Conservation (phyloP, 2,888 invertebrate genomes). For the Oxystoma pomonae region DNA sequence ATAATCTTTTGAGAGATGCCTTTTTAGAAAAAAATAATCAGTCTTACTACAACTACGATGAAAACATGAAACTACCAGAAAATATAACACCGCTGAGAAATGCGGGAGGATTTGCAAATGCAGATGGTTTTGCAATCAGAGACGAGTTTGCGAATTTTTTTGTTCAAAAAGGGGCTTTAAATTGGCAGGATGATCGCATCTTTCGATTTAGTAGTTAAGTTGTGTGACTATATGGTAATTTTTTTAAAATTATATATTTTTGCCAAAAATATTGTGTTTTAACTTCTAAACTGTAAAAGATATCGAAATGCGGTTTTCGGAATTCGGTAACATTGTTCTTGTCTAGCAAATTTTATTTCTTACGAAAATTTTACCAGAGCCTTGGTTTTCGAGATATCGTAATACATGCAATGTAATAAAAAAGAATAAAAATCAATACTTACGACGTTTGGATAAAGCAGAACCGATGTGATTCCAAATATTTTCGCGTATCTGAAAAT, state of each 20-base stretch:
- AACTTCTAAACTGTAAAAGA: background rate
- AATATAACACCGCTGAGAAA: background rate
- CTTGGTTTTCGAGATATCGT: background rate
- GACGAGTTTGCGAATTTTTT: background rate
- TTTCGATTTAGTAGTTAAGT: background rate
- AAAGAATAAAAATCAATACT: background rate
- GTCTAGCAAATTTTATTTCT: background rate
- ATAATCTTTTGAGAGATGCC: background rate
- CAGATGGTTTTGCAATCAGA: constrained; percentile 2
- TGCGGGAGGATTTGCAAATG: constrained; percentile 1
- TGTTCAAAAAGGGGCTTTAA: background rate
- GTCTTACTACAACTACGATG: background rate
- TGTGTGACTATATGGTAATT: background rate
- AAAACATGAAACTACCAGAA: background rate
- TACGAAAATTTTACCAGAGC: background rate
- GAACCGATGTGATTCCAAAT: background rate
- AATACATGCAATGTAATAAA: background rate
- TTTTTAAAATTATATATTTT: background rate
- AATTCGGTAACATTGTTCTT: background rate
- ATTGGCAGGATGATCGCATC: background rate
- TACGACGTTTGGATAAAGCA: background rate
- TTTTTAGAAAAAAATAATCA: constrained; percentile 1
- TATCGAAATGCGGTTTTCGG: background rate
- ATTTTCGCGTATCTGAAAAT: background rate
- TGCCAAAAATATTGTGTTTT: background rate